Percentiles rank a stretch among this genome's conserved stretches.
phyloP scores from a whole-genome alignment of 2,113 vertebrate genomes.

The Rhabdomys dilectus region DNA sequence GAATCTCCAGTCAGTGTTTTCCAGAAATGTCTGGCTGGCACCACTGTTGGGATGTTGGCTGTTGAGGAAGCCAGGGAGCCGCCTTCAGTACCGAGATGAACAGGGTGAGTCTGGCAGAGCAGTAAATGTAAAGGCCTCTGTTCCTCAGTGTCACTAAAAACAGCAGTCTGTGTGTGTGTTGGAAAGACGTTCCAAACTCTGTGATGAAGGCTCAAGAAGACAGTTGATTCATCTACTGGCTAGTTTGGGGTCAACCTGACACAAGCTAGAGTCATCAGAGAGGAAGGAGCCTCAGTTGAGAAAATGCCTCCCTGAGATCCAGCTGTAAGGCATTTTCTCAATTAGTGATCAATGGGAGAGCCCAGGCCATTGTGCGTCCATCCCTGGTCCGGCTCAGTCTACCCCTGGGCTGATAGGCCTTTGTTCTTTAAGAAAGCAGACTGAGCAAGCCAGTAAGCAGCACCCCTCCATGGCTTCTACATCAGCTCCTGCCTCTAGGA shows the following conservation, averaged over 20 bases:
- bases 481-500: not conserved
- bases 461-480: not conserved
- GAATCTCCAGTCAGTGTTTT: not conserved
- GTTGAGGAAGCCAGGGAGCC: not conserved
- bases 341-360: not conserved
- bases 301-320: not conserved
- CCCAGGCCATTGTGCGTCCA: not conserved
- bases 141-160: not conserved
- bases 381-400: not conserved
- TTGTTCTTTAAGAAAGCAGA: not conserved
- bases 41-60: not conserved
- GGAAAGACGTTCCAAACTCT: not conserved
- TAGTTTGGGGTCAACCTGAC: not conserved
- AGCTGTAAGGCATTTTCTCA: not conserved
- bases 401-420: not conserved
- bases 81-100: not conserved
- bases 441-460: not conserved
- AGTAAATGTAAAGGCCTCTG: not conserved
- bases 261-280: not conserved
- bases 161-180: not conserved
- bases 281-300: not conserved
- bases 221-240: not conserved
- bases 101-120: not conserved
- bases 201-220: conserved; percentile 8
- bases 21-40: conserved; percentile 13